Evolutionary conservation across 2,888 invertebrate genomes (phyloP), one percentile per base, ranked within the genome.

Genomic region (Cinara cedri): DNA sequence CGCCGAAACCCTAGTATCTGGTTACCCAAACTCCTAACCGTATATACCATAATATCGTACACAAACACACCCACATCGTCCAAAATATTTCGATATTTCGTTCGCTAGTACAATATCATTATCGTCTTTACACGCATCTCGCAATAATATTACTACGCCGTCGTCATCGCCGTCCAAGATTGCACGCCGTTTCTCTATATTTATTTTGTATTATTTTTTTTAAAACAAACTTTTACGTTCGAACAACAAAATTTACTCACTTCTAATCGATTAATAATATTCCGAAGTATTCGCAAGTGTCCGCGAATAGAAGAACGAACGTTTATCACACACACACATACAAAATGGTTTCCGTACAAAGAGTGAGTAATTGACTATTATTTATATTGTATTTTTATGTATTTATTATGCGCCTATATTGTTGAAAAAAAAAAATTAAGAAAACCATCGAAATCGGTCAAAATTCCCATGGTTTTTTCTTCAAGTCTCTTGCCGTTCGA

Each of bases 1-100:
- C 76, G 49, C 76, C 76, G 68, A 70, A 70, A 57, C 76, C 68
- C 76, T 78, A 78, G 68, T 78, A 6, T 49, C 60, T 55, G 57
- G 76, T 66, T 57, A 66, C 66, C 46, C 44, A 57, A 76, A 76
- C 76, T 46, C 55, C 76, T 46, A 19, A 65, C 76, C 72, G 62
- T 49, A 34, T 19, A 60, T 21, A 63, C 51, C 34, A 19, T 3
- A 54, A 21, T 13, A 14, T 4, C 19, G 49, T 10, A 42, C 9
- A 54, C n/a, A 13, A 3, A 55, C 9, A 54, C 34, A 13, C 10
- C 10, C 3, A 9, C 13, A 51, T 2, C 49, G 65, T 19, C 13
- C 46, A 13, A n/a, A 16, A 8, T 13, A 46, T 13, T 10, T 46
- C 46, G 46, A 8, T 46, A 46, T 46, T 51, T 51, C 16, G 16